Conservation (phyloP, 2,888 invertebrate species). For the Eilema griseolum region DNA sequence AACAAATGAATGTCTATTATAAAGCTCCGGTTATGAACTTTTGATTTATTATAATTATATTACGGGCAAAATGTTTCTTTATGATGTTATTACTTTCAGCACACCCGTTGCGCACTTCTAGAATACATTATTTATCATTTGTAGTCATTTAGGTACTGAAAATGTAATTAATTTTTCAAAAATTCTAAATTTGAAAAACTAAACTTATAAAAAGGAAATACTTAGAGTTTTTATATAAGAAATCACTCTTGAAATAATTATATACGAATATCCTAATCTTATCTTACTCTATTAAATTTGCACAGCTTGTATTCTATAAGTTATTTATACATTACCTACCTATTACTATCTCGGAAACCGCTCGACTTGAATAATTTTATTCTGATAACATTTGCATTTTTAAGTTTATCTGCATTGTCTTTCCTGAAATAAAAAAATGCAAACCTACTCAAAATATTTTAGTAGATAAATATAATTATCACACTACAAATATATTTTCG, state of each 20-base stretch:
- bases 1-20: constrained; percentile 72
- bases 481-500: no score
- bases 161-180: not conserved
- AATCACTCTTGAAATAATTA: not conserved
- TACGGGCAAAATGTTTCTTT: constrained; percentile 38
- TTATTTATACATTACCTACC: not conserved
- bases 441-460: no score
- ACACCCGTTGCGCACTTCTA: not conserved
- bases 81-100: not conserved
- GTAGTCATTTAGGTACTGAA: not conserved
- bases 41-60: constrained; percentile 50
- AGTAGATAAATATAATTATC: no score
- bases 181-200: not conserved
- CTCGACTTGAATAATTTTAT: not conserved
- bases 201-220: not conserved
- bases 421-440: no score
- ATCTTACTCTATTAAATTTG: not conserved
- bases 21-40: constrained; percentile 43
- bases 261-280: not conserved
- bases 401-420: not conserved
- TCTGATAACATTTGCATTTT: not conserved
- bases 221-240: not conserved
- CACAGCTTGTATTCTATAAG: not conserved
- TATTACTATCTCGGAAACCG: not conserved
- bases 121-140: not conserved